Evolutionary conservation across 2,888 invertebrate genomes (phyloP), one percentile per base, ranked within the genome.

Genomic region (Leptopterna dolabrata): DNA sequence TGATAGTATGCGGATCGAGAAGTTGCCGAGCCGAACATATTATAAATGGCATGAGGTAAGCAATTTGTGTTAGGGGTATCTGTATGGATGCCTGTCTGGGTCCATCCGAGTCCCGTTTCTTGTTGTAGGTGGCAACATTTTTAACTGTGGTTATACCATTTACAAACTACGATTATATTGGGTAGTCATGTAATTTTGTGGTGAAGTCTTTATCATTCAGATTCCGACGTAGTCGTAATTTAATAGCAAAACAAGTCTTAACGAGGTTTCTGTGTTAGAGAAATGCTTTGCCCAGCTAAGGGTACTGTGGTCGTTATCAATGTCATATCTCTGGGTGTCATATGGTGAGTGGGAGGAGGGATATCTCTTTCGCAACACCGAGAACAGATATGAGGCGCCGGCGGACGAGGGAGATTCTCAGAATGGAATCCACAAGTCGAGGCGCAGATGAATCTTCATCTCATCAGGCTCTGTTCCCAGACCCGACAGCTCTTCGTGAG

Each of bases 381-480:
- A 78, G 43, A 27, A 78, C 45, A 78, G 78, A 78, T 78, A 78
- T 45, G 45, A 45, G 78, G 78, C 78, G 78, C 78, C 78, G 43
- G 4, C 47, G 41, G 36, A 14, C 78, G 19, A 24, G 24, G 4
- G 11, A 27, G 78, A 6, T 78, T 78, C 78, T 78, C 14, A 45
- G 78, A 78, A 78, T 43, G 78, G 27, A 43, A 14, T 19, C 45
- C 45, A 16, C 45, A 43, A 43, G 76, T 7, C 55, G 63, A 63
- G 41, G 78, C 73, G 73, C 63, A 63, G 63, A 63, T 73, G 73
- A 19, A 41, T 73, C 29, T 70, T 41, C 30, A 73, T 73, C 30
- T 30, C 73, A 73, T 3, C 19, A 36, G 19, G n/a, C 27, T 13
- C 16, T 45, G 78, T 78, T 78, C 78, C 45, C 78, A 45, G 78